These are phyloP conservation scores for Hymenochirus boettgeri DNA, from an alignment of 2,113 vertebrate genomes.

Conservation along the genomic window DNA sequence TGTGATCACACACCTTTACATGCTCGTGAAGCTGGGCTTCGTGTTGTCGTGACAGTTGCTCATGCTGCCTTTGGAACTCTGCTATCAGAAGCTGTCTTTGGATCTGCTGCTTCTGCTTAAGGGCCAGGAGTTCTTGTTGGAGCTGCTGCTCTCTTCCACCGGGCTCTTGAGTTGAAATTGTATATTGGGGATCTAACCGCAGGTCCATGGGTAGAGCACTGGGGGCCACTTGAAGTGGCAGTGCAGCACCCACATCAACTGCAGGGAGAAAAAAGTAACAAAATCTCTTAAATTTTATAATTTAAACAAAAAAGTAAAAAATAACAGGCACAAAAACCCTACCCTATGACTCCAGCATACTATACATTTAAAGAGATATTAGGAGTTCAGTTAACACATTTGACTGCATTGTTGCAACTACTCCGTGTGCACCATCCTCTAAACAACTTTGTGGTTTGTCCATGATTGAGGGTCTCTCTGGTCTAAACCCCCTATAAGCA, in stretches of 20 bases:
- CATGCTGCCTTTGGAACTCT: conserved; percentile 93
- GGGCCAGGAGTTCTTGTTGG: conserved; percentile 90
- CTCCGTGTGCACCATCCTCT: no score
- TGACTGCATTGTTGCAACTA: no score
- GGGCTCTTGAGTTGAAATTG: conserved; percentile 67
- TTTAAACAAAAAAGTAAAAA: no score
- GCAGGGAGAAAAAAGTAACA: conserved; percentile 32
- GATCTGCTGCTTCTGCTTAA: conserved; percentile 97
- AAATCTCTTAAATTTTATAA: no score
- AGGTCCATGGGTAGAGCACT: conserved; percentile 88
- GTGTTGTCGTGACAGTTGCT: conserved; percentile 92
- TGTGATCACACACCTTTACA: conserved; percentile 80
- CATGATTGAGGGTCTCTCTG: no score
- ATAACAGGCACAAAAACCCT: no score
- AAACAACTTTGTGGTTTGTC: no score
- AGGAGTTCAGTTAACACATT: no score
- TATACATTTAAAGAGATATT: no score
- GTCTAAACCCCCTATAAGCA: no score
- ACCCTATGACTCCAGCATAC: no score
- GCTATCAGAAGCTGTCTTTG: conserved; percentile 94
- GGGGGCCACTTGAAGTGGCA: conserved; percentile 84
- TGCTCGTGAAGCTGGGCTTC: conserved; percentile 94
- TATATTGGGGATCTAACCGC: conserved; percentile 85
- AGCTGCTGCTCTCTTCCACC: conserved; percentile 84
- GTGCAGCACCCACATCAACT: conserved; percentile 87